Conservation (phyloP, 1,140 invertebrate species). For the Sycophaga agraensis region DNA sequence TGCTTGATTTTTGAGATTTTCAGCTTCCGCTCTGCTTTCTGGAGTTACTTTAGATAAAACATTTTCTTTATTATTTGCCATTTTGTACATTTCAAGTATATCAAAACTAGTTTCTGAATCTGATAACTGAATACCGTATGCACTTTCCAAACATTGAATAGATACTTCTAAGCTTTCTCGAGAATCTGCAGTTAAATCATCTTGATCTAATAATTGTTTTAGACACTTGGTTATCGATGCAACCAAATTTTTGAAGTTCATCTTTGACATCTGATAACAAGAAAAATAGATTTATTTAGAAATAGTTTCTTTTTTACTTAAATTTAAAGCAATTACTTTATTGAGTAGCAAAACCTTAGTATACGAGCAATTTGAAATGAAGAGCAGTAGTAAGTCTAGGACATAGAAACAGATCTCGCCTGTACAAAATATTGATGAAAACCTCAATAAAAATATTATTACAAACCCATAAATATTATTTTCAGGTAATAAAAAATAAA, state of each 20-base stretch:
- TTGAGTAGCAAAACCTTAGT: too few species aligned
- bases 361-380: too few species aligned
- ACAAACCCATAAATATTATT: too few species aligned
- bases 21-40: conserved; percentile 67
- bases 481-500: too few species aligned
- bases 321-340: too few species aligned
- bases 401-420: too few species aligned
- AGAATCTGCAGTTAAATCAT: conserved; percentile 62
- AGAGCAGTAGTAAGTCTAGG: too few species aligned
- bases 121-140: conserved; percentile 67
- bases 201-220: conserved; percentile 50
- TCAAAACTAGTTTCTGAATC: conserved; percentile 53
- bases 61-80: conserved; percentile 38
- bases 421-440: too few species aligned
- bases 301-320: too few species aligned
- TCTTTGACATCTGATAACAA: conserved; percentile 19
- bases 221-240: conserved; percentile 54
- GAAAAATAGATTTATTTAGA: too few species aligned
- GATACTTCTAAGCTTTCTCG: conserved; percentile 82
- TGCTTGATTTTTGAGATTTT: conserved; percentile 79
- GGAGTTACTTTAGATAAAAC: conserved; percentile 45
- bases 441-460: too few species aligned
- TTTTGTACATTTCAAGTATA: conserved; percentile 58
- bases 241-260: conserved; percentile 49
- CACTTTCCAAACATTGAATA: conserved; percentile 82